Conservation (phyloP, 2,113 vertebrate species). For the Catharus bicknelli region DNA sequence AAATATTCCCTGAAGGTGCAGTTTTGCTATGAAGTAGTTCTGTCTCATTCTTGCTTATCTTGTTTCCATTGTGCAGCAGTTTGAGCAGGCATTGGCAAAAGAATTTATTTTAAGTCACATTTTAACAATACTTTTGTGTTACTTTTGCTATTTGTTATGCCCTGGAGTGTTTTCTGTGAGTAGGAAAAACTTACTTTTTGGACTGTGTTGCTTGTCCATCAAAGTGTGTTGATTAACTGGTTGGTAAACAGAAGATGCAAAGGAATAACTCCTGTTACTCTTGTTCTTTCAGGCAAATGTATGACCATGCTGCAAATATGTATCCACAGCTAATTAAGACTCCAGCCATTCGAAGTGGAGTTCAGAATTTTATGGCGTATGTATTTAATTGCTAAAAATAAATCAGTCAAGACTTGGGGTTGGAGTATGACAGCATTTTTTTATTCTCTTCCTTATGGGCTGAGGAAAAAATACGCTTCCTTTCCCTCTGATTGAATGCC, state of each 20-base stretch:
- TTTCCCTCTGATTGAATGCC: neutral
- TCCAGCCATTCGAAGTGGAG: conserved; percentile 54
- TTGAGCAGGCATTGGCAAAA: neutral
- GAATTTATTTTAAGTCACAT: neutral
- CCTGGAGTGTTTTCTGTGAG: neutral
- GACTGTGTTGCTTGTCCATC: neutral
- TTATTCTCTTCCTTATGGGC: neutral
- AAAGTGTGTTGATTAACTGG: neutral
- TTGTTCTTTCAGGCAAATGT: conserved; percentile 81
- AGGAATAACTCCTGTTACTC: conserved; percentile 10
- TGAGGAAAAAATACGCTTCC: neutral
- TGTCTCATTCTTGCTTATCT: neutral
- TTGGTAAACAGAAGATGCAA: neutral
- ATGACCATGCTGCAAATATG: conserved; percentile 87
- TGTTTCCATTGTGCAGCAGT: neutral
- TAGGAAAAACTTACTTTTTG: neutral
- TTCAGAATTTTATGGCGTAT: conserved; percentile 84
- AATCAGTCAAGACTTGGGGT: neutral
- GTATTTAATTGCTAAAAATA: conserved; percentile 53
- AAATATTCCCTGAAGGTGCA: neutral
- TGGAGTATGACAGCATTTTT: neutral
- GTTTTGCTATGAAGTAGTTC: neutral
- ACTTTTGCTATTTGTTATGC: neutral
- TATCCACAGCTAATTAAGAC: conserved; percentile 85
- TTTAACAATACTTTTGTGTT: neutral